phyloP scores from a whole-genome alignment of 2,888 invertebrate genomes.

The Troides oblongomaculatus region DNA sequence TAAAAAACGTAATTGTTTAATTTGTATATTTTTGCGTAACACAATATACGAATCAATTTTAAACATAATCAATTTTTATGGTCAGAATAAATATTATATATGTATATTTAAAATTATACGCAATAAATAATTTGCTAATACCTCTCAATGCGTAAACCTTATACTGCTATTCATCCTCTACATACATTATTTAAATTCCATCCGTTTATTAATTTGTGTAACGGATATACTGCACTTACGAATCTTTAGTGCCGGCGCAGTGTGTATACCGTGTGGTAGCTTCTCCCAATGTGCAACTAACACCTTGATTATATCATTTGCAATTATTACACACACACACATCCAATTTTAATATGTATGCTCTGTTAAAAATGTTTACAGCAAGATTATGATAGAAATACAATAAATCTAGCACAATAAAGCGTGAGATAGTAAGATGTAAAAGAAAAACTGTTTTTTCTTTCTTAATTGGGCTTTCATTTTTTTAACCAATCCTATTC shows the following conservation, averaged over 20 bases:
- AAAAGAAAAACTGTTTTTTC: background rate
- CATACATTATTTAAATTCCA: background rate
- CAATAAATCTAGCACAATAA: background rate
- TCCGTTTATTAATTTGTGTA: background rate
- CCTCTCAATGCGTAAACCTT: background rate
- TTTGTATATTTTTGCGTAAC: constrained; percentile 27
- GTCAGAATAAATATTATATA: constrained; percentile 23
- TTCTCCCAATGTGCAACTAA: background rate
- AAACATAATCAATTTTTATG: constrained; percentile 22
- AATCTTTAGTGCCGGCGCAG: background rate
- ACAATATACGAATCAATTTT: constrained; percentile 25
- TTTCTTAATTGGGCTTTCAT: background rate
- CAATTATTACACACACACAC: background rate
- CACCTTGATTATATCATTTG: background rate
- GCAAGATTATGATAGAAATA: background rate
- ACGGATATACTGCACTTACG: background rate
- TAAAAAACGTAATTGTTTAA: constrained; percentile 20
- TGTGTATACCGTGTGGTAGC: too few species aligned
- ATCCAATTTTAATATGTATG: background rate
- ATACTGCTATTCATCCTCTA: background rate
- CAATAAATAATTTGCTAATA: constrained; percentile 15
- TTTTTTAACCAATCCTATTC: background rate
- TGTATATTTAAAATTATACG: constrained; percentile 18
- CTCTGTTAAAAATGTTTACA: background rate
- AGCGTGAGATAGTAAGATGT: background rate